Percentiles rank a stretch among this genome's conserved stretches.
Evolutionary conservation across 2,888 invertebrate genomes (phyloP).

Genomic region (Fissipunctia ypsillon): DNA sequence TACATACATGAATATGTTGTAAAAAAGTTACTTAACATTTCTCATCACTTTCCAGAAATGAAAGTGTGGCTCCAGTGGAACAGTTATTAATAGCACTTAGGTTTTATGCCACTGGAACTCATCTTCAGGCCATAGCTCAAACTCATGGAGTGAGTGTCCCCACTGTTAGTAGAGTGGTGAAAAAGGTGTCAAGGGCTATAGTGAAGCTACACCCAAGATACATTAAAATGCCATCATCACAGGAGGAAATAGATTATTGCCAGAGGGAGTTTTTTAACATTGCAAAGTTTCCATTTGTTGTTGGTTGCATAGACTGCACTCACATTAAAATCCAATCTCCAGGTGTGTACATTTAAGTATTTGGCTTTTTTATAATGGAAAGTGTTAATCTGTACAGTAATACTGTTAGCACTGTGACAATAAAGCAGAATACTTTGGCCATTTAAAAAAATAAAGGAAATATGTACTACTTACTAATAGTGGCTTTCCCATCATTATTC

Average conservation of each 20-base stretch:
- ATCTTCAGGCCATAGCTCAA: slow-evolving; percentile 31
- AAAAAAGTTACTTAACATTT: not conserved
- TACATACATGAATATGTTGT: not conserved
- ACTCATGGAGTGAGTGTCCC: slow-evolving; percentile 35
- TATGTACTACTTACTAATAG: not conserved
- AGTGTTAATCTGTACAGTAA: not conserved
- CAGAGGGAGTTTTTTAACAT: slow-evolving; percentile 35
- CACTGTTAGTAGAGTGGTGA: slow-evolving; percentile 45
- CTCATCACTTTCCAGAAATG: slow-evolving; percentile 19
- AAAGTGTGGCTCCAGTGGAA: slow-evolving; percentile 37
- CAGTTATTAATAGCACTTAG: slow-evolving; percentile 43
- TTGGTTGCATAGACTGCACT: slow-evolving; percentile 32
- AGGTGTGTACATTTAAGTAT: slow-evolving; percentile 1
- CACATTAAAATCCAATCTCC: slow-evolving; percentile 34
- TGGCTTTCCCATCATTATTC: not conserved
- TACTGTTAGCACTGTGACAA: not conserved
- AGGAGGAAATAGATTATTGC: slow-evolving; percentile 20
- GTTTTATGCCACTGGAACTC: slow-evolving; percentile 49
- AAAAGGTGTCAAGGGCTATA: slow-evolving; percentile 42
- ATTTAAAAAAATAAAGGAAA: not conserved
- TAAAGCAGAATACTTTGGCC: not conserved
- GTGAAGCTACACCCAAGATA: slow-evolving; percentile 14
- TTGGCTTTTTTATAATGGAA: not conserved
- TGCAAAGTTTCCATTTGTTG: slow-evolving; percentile 36
- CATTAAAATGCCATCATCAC: slow-evolving; percentile 22